Conservation (phyloP, 2,113 vertebrate genomes). For the Bubalus kerabau region DNA sequence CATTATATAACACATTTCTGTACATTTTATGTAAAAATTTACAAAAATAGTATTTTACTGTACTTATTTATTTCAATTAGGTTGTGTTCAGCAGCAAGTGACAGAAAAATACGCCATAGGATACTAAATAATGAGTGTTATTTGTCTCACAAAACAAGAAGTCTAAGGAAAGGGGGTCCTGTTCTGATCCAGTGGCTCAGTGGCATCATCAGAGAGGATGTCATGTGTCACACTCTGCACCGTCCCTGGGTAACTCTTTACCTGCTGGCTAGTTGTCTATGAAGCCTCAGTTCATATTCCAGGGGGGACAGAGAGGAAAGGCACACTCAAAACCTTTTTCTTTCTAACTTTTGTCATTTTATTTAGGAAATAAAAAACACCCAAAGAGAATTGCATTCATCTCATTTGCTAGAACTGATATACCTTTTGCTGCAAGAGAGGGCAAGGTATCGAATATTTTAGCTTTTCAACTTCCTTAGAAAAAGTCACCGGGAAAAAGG, state of each 20-base stretch:
- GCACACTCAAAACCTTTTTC: not conserved
- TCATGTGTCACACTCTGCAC: not conserved
- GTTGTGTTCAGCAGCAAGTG: not conserved
- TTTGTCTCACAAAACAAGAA: not conserved
- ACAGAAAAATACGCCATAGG: not conserved
- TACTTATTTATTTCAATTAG: not conserved
- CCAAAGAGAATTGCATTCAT: not conserved
- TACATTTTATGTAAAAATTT: not conserved
- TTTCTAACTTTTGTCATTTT: not conserved
- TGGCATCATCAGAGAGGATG: not conserved
- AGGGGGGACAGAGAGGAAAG: not conserved
- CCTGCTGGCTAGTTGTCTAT: not conserved
- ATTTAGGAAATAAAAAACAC: not conserved
- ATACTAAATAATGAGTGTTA: not conserved
- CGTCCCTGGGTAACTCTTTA: not conserved
- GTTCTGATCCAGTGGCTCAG: not conserved
- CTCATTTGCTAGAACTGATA: not conserved
- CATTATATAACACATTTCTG: not conserved
- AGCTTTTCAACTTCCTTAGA: not conserved
- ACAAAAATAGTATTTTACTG: not conserved
- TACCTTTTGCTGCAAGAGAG: not conserved
- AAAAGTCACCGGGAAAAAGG: not conserved
- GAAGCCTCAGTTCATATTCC: not conserved
- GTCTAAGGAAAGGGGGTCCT: not conserved
- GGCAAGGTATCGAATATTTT: not conserved